Evolutionary conservation across 2,888 invertebrate genomes (phyloP), one percentile per base, ranked within the genome.

Genomic region (Pristionchus entomophagus): DNA sequence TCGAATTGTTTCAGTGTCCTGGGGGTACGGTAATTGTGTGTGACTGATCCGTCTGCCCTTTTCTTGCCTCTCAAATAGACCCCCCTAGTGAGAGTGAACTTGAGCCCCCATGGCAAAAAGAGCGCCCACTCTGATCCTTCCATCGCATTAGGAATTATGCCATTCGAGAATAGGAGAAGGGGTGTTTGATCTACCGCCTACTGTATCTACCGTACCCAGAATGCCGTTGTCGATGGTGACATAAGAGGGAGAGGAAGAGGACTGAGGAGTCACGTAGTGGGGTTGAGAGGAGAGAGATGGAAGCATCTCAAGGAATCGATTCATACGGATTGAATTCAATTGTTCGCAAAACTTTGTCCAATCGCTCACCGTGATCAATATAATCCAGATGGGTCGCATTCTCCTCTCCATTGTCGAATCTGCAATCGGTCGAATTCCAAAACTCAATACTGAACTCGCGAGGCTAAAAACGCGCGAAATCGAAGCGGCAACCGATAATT

Each of bases 191-290:
- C 51, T 49, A 78, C 32, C 49, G 78, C 32, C 10, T 3, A 45
- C 5, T 29, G 10, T 12, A 77, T 77, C 19, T 65, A 35, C 14
- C 83, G 22, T 49, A 84, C 83, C 83, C 10, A 84, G 32, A n/a
- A 84, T 65, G 35, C 65, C 83, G 32, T 84, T 84, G 12, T 84
- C 83, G 62, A 84, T 84, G 6, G 83, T 49, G 29, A 84, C 65
- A 49, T 84, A 84, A 5, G 83, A 84, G 32, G 83, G 49, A 26
- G 83, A 26, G 6, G 65, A 38, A 59, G 82, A 51, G 26, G 82
- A 51, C 32, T 80, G 82, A 41, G 26, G 41, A 82, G 56, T 82
- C n/a, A 82, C 22, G 82, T 56, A 82, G 32, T 82, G 56, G 2
- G 73, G 73, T 45, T 73, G 41, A 26, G 41, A 73, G 38, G 12